Evolutionary conservation across 2,113 vertebrate species (phyloP), one percentile per base, ranked within the genome.

Genomic region (Bucco capensis): DNA sequence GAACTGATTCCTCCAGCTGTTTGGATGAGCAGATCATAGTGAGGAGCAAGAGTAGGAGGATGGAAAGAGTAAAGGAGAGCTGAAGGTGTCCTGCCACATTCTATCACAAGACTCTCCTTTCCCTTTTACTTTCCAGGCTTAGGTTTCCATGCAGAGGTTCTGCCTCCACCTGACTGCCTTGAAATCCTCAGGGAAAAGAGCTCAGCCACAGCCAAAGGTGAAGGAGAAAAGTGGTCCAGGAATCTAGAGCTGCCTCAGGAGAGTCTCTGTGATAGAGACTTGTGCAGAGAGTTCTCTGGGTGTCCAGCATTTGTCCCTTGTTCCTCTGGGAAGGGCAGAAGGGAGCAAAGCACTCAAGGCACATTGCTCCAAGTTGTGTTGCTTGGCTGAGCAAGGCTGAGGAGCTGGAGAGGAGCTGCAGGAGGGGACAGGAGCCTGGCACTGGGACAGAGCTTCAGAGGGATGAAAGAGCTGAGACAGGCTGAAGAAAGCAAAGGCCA

Each of bases 11-110:
- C 2, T 4, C 78, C 44, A 75, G 27, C 44, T 35, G 74, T 89
- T 95, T 92, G 74, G 23, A 78, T 89, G 73, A 87, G 18, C 40
- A 64, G 87, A 30, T 64, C 87, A 50, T 84, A 86, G 80, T 30
- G n/a, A 27, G 7, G 56, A 84, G 42, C 42, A 86, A 86, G 69
- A 83, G 61, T 66, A 86, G 57, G 40, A 94, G 73, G 74, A 86
- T 74, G 51, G 91, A 89, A 86, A 67, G 57, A 84, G 89, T 78
- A 87, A 92, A 71, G 37, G 38, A 89, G 74, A 82, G 89, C 78
- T 86, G 67, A 27, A 65, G 57, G 42, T 62, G 71, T 91, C 85
- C 74, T 89, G 53, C 84, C 76, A 76, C 47, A 58, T 92, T 54
- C 44, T 51, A 17, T 76, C 66, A 44, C 18, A 70, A 79, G 19